phyloP scores from a whole-genome alignment of 2,888 invertebrate species.

The Trichogramma evanescens region DNA sequence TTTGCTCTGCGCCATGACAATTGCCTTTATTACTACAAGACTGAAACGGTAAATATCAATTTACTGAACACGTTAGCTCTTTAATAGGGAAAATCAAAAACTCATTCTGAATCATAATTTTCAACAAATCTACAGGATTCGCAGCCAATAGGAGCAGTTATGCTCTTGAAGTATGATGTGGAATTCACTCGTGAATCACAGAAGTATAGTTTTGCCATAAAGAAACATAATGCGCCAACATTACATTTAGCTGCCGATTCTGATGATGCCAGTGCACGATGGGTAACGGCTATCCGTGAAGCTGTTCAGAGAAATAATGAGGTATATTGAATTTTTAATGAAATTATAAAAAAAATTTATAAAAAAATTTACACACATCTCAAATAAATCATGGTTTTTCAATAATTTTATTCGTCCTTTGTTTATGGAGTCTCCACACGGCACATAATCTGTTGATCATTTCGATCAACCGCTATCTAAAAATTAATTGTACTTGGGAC shows the following conservation, averaged over 20 bases:
- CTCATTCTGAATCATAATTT: slow-evolving; percentile 2
- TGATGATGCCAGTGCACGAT: slow-evolving; percentile 64
- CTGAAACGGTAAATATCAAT: slow-evolving; percentile 66
- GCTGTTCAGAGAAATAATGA: slow-evolving; percentile 69
- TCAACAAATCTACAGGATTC: slow-evolving; percentile 56
- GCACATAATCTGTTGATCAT: too few relatives aligned
- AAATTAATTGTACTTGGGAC: too few relatives aligned
- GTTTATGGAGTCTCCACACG: too few relatives aligned
- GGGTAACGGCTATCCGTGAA: slow-evolving; percentile 71
- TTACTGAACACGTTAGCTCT: slow-evolving; percentile 1
- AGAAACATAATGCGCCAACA: slow-evolving; percentile 63
- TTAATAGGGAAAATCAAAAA: not conserved
- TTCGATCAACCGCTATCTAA: too few relatives aligned
- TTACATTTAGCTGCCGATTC: slow-evolving; percentile 76
- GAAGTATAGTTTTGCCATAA: slow-evolving; percentile 64
- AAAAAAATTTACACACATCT: not conserved
- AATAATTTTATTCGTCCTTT: too few relatives aligned
- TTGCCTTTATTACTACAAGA: slow-evolving; percentile 92
- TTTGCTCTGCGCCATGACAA: slow-evolving; percentile 86
- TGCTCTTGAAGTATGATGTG: slow-evolving; percentile 76
- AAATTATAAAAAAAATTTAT: too few relatives aligned
- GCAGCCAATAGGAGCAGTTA: slow-evolving; percentile 83
- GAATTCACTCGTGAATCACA: slow-evolving; percentile 59
- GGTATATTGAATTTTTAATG: slow-evolving; percentile 41
- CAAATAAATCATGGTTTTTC: too few relatives aligned